Percentiles rank a stretch among this genome's conserved stretches.
Conservation (phyloP, 2,888 invertebrate genomes). For the Drosophila fulvimacula region DNA sequence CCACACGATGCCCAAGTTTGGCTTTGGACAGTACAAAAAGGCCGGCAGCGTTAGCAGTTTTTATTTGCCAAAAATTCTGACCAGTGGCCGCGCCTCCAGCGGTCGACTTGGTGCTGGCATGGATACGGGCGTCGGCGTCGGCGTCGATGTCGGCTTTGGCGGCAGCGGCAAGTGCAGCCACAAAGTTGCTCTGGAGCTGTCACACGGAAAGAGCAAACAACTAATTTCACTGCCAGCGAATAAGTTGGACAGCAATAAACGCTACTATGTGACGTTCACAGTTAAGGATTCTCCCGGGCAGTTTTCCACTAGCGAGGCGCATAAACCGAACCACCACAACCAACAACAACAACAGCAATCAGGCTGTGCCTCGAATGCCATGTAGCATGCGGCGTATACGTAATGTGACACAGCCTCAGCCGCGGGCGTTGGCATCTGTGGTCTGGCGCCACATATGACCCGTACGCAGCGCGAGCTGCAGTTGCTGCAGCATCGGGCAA, state of each 20-base stretch:
- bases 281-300: conserved; percentile 88
- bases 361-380: conserved; percentile 40
- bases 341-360: conserved; percentile 52
- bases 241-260: conserved; percentile 93
- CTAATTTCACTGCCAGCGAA: conserved; percentile 95
- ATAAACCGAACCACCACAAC: conserved; percentile 46
- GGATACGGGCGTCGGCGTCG: conserved; percentile 14
- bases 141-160: conserved; percentile 49
- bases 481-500: not conserved
- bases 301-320: conserved; percentile 45
- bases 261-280: conserved; percentile 96
- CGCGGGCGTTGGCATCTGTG: conserved; percentile 43
- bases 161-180: conserved; percentile 80
- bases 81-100: conserved; percentile 74
- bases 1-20: conserved; percentile 91
- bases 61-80: conserved; percentile 89
- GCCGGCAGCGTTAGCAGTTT: conserved; percentile 85
- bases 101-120: conserved; percentile 52
- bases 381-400: conserved; percentile 68
- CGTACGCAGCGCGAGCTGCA: conserved; percentile 50
- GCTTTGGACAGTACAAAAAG: conserved; percentile 86
- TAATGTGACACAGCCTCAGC: conserved; percentile 50
- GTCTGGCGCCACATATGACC: conserved; percentile 41
- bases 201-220: conserved; percentile 93
- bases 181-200: conserved; percentile 91